phyloP scores from a whole-genome alignment of 2,888 invertebrate genomes.

The Cosmorhoe ocellata region DNA sequence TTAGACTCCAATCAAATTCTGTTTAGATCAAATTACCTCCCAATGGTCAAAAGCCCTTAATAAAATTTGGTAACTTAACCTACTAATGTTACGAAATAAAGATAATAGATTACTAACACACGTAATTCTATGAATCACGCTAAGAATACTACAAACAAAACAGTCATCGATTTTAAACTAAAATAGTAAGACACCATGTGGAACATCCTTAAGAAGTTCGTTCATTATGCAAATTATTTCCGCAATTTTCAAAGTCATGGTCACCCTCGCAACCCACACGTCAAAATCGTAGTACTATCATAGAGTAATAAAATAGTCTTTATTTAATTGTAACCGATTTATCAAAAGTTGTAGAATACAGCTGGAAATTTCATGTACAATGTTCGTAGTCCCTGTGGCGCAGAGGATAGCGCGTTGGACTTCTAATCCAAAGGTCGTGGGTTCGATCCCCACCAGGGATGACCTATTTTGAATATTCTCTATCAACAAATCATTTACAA shows the following conservation, averaged over 20 bases:
- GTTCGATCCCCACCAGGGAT: constrained; percentile 93
- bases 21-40: constrained; percentile 15
- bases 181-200: too few species aligned
- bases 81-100: too few species aligned
- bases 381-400: constrained; percentile 86
- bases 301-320: too few species aligned
- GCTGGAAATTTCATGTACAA: constrained; percentile 42
- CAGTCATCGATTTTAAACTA: too few species aligned
- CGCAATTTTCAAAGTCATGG: constrained; percentile 22
- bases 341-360: neutral
- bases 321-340: too few species aligned
- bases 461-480: constrained; percentile 23
- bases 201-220: too few species aligned
- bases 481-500: too few species aligned
- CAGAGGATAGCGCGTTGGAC: constrained; percentile 94
- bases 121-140: too few species aligned
- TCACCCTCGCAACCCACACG: constrained; percentile 16
- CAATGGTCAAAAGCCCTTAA: too few species aligned
- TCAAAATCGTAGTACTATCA: constrained; percentile 4
- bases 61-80: too few species aligned
- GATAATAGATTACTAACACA: too few species aligned
- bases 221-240: constrained; percentile 12
- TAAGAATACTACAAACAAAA: too few species aligned
- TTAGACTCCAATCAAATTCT: constrained; percentile 5
- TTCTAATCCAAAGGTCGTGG: constrained; percentile 94